Base-by-base conservation (phyloP, 2,888 invertebrate genomes). In the Pachymerium ferrugineum region DNA sequence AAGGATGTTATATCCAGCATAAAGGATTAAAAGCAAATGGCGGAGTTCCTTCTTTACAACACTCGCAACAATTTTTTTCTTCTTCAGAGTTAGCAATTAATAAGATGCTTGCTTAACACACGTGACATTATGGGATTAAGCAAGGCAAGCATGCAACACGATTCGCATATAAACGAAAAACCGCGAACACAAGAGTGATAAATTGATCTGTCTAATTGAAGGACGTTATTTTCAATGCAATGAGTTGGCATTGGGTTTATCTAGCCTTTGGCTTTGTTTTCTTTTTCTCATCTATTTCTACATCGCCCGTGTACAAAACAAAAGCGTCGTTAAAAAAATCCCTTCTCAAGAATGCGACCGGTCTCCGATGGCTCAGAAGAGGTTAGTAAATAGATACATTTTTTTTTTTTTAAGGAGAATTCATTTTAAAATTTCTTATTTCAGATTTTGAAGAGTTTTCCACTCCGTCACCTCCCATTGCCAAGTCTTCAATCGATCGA, bases 91-190 rank as follows among this genome's bases (percentile, higher is more conserved):
- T 22, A 28, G 47, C 22, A 54, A 19, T n/a, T 54, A 54, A n/a
- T 54, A 22, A 22, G 19, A 22, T 22, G 19, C 47, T 54, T 54
- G 22, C 47, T 22, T 19, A 54, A 54, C 47, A 22, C 19, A 54
- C 47, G 10, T n/a, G 38, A 3, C 47, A 54, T 54, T 54, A 54
- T 54, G 47, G 47, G 47, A 54, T 54, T 54, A 54, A 54, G 47
- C 22, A 54, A 54, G 10, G 19, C 47, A 54, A 54, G 47, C 47
- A 54, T 54, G 47, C 47, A 54, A 54, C 47, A 22, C 22, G 47
- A 54, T 22, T 4, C 19, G 47, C 16, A 54, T 54, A 54, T 54
- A 54, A 54, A 54, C 47, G n/a, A n/a, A n/a, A 54, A 54, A 22
- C 47, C 0, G 47, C 22, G 1, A 54, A 54, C 1, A 1, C 19